Base-by-base conservation (phyloP, 1,140 invertebrate genomes). In the Drosophila parvula region DNA sequence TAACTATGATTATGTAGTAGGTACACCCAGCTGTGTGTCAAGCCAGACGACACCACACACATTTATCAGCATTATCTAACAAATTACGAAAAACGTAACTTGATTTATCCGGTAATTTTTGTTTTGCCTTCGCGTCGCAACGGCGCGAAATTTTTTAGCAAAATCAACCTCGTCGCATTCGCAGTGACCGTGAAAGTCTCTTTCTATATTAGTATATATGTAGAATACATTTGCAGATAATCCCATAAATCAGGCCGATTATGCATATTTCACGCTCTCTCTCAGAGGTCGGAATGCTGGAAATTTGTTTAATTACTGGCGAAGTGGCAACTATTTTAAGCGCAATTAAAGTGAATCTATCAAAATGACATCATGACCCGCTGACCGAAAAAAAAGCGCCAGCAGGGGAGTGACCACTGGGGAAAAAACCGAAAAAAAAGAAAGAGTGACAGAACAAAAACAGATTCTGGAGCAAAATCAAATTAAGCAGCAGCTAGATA, bases 51-150 rank as follows among this genome's bases (percentile, higher is more conserved):
- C 68, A 51, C 53, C 53, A 56, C 83, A 62, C 62, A 73, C 82
- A 91, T 91, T 90, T 90, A 91, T 91, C 81, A 91, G 85, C 79
- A 91, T 91, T 91, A 91, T 88, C 90, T 77, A 91, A 91, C 90
- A 88, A 91, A 91, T 91, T 90, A 91, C 82, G 48, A 88, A 75
- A 82, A 55, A 75, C 90, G 81, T 91, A 91, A 91, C 90, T 91
- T 91, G 90, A 91, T 91, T 91, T 91, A 90, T 91, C 90, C 90
- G 90, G 90, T 90, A 81, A 90, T 91, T 91, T 91, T 76, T 69
- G 79, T 78, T 61, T 59, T 55, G 51, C 51, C 51, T 55, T 38
- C 56, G 38, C 56, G 28, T 61, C 28, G 55, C 12, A 14, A 14
- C 14, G 61, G 69, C 61, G 76, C 63, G 53, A 65, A 77, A 71